Evolutionary conservation across 1,140 invertebrate genomes (phyloP).

Genomic region (Drosophila biarmipes): DNA sequence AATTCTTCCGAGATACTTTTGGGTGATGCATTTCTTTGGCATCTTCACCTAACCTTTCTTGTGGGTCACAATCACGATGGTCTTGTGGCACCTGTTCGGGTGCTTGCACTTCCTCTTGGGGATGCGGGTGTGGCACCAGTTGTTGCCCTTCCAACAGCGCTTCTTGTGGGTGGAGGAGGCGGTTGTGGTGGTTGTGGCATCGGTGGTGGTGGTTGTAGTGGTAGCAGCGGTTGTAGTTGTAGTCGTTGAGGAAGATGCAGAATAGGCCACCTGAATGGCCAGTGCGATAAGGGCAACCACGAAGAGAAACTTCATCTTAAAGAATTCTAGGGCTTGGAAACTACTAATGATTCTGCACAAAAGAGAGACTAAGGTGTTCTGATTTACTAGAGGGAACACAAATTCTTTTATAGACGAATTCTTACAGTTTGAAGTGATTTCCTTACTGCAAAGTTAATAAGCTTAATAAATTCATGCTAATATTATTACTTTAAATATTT

Average conservation of each 20-base stretch:
- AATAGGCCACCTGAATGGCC: conserved; percentile 9
- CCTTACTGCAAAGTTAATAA: too few species aligned
- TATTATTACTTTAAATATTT: too few species aligned
- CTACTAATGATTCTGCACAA: too few species aligned
- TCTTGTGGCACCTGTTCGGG: neutral
- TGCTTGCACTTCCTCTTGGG: neutral
- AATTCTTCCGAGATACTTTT: too few species aligned
- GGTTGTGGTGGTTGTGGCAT: neutral
- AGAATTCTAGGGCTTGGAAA: neutral
- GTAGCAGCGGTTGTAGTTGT: neutral
- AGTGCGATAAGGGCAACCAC: conserved; percentile 6
- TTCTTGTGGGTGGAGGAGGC: conserved; percentile 4
- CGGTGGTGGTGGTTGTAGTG: conserved; percentile 1
- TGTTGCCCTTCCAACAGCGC: conserved; percentile 21
- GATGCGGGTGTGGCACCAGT: conserved; percentile 9
- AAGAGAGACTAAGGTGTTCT: too few species aligned
- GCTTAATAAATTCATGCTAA: too few species aligned
- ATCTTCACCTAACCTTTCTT: too few species aligned
- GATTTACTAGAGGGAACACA: too few species aligned
- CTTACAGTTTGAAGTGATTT: too few species aligned
- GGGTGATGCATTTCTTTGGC: too few species aligned
- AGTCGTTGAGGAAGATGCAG: neutral
- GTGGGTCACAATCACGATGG: conserved; percentile 7
- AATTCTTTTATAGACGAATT: too few species aligned
- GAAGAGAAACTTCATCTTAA: conserved; percentile 20